Base-by-base conservation (phyloP, 2,888 invertebrate genomes). In the Adelognathus sp. region DNA sequence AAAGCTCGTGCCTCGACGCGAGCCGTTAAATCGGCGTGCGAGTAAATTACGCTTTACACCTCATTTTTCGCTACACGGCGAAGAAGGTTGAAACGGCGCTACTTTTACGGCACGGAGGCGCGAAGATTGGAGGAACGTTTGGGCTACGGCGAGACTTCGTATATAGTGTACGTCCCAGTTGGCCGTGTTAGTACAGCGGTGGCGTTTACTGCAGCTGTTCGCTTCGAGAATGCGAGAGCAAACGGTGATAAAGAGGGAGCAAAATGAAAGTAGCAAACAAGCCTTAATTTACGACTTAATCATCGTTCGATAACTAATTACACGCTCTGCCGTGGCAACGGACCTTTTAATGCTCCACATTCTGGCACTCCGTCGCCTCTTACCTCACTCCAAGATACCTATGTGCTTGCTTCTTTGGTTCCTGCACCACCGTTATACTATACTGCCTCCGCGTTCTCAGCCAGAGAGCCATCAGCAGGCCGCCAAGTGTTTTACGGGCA, bases 251-350 rank as follows among this genome's bases (percentile, higher is more conserved):
- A 33, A 56, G 60, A 18, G 54, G 56, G 60, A 56, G 27, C 60
- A 29, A 56, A 46, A 67, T 36, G 21, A 73, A 74, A 70, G 73
- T 52, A 73, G 79, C 73, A 78, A 81, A 81, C 79, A 80, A 82
- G 79, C 80, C 46, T 75, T 83, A 82, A 83, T 84, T 84, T 84
- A 83, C 77, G 81, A 64, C 83, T 84, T 82, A 83, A 84, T 84
- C 82, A 81, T 81, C 79, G 71, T 79, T 80, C 81, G 82, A 82
- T 84, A 81, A 83, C 84, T 84, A 83, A 84, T 84, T 84, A 83
- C 73, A 73, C 74, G 77, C 61, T 82, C 81, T 81, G 81, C 81
- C 76, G 78, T 73, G 64, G 73, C 78, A 63, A 54, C 31, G 52
- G 71, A 73, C 70, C 71, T 76, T 77, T 82, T 81, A 77, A 73